phyloP scores from a whole-genome alignment of 2,113 vertebrate genomes.

The Mugil cephalus region DNA sequence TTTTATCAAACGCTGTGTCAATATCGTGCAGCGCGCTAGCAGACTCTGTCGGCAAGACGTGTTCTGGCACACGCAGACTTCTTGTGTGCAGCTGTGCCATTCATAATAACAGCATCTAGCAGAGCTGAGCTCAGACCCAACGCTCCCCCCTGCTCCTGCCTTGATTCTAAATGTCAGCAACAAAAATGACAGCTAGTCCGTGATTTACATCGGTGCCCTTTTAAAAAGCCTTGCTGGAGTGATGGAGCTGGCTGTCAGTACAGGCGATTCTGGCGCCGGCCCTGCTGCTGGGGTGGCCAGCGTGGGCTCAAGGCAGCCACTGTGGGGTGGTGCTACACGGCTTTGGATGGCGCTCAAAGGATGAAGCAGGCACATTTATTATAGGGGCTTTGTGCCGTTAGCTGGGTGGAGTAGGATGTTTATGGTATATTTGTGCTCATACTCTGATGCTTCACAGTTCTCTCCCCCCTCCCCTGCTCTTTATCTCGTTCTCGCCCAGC shows the following conservation, averaged over 20 bases:
- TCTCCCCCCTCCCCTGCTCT: conserved; percentile 18
- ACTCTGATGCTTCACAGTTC: conserved; percentile 9
- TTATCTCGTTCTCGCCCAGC: conserved; percentile 6
- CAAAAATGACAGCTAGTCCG: conserved; percentile 58
- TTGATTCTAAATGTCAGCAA: conserved; percentile 71
- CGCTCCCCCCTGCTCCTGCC: conserved; percentile 30
- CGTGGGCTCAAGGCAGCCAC: conserved; percentile 14
- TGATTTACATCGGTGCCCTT: conserved; percentile 78
- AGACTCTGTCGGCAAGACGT: conserved; percentile 13
- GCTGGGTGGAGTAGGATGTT: conserved; percentile 40
- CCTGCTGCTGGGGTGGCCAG: conserved; percentile 4
- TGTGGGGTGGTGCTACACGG: conserved; percentile 20
- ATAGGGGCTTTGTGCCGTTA: not conserved
- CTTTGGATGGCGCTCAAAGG: conserved; percentile 24
- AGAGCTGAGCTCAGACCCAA: conserved; percentile 30
- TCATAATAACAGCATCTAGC: conserved; percentile 37
- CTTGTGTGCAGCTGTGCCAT: conserved; percentile 17
- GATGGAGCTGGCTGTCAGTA: conserved; percentile 62
- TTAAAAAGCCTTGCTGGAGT: conserved; percentile 59
- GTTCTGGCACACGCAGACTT: not conserved
- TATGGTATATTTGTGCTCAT: conserved; percentile 26
- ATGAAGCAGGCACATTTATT: conserved; percentile 43
- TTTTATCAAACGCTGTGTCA: conserved; percentile 19
- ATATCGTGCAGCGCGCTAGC: not conserved
- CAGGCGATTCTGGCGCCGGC: conserved; percentile 36